These are phyloP conservation scores for Gallinago solitaria DNA, from an alignment of 2,797 vertebrate genomes.

Conservation along the genomic window DNA sequence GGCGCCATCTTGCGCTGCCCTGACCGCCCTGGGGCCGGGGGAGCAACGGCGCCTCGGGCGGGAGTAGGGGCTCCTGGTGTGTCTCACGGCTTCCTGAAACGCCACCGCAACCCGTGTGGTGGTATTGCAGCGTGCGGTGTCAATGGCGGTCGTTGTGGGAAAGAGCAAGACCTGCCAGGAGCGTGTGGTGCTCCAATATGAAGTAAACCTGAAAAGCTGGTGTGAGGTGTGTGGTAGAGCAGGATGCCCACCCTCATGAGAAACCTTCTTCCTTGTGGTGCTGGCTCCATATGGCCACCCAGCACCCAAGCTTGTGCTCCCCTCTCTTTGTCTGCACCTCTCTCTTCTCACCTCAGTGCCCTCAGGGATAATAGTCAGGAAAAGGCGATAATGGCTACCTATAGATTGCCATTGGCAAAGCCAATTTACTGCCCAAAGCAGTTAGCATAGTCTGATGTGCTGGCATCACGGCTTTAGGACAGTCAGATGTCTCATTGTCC, in stretches of 20 bases:
- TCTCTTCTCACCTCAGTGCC: no score
- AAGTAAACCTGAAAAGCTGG: not conserved
- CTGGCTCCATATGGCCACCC: no score
- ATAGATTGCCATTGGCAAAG: not conserved
- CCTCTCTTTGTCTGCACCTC: not conserved
- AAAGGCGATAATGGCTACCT: not conserved
- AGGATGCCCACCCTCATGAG: not conserved
- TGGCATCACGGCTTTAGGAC: not conserved
- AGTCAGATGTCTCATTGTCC: not conserved
- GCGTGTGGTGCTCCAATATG: fast-evolving
- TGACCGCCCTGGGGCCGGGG: fast-evolving
- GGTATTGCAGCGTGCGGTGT: fast-evolving
- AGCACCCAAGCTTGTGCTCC: no score
- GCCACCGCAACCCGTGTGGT: not conserved
- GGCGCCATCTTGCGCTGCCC: not conserved
- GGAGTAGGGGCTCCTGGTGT: fast-evolving
- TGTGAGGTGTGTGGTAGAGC: not conserved
- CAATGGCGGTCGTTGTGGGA: not conserved
- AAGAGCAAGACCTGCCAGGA: not conserved
- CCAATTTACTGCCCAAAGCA: not conserved
- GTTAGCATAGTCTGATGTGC: not conserved
- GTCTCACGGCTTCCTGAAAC: fast-evolving
- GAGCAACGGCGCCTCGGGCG: fast-evolving
- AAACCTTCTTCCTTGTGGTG: no score
- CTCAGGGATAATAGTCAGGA: not conserved